Evolutionary conservation across 2,797 vertebrate species (phyloP).

Genomic region (Malacoraja senta): DNA sequence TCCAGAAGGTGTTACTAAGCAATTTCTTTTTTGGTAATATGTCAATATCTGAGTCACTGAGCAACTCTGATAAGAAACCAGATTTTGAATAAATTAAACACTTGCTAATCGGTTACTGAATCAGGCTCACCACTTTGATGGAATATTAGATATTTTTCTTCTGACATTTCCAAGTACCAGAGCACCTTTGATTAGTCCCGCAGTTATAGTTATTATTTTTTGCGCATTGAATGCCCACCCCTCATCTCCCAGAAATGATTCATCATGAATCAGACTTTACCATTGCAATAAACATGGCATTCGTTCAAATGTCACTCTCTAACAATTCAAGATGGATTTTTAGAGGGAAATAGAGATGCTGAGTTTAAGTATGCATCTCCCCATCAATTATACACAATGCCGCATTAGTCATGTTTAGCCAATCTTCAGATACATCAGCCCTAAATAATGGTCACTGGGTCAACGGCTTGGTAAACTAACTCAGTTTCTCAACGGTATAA

Average conservation of each 20-base stretch:
- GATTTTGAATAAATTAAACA: neutral
- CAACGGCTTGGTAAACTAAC: neutral
- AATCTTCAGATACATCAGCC: neutral
- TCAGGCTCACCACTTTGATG: neutral
- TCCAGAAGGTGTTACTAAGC: neutral
- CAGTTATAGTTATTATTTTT: neutral
- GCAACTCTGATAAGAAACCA: neutral
- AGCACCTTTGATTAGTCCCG: neutral
- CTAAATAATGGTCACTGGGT: neutral
- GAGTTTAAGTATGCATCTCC: neutral
- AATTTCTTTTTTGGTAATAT: neutral
- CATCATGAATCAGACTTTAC: slow-evolving; percentile 17
- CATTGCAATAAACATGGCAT: neutral
- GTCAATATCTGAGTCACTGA: neutral
- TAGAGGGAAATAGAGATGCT: neutral
- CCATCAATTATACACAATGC: neutral
- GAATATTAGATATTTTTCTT: neutral
- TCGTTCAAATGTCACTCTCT: neutral
- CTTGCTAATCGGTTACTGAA: neutral
- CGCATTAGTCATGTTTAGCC: neutral
- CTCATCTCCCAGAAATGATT: slow-evolving; percentile 1
- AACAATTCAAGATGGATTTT: neutral
- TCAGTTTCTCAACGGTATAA: too few species aligned
- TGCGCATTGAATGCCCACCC: neutral
- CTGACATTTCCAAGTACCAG: too few species aligned